Evolutionary conservation across 2,797 vertebrate species (phyloP).

Genomic region (Prunella strophiata): DNA sequence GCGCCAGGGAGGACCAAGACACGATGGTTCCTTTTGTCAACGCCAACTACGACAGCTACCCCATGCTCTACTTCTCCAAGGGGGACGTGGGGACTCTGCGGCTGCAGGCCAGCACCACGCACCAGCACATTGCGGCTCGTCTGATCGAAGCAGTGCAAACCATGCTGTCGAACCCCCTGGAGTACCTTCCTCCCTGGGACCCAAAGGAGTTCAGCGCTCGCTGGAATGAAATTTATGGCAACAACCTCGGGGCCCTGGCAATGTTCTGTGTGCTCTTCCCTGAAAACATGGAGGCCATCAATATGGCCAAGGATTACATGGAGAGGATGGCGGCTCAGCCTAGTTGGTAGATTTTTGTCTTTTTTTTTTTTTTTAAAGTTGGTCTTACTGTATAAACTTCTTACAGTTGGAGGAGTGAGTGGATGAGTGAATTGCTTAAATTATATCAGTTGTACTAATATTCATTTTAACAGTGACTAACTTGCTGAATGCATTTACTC

Average conservation of each 20-base stretch:
- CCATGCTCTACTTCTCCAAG: constrained; percentile 93
- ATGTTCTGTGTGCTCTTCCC: constrained; percentile 97
- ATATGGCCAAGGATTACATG: constrained; percentile 95
- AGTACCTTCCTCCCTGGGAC: constrained; percentile 95
- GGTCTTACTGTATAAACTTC: constrained; percentile 30
- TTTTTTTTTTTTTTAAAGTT: constrained; percentile 50
- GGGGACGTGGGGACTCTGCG: constrained; percentile 85
- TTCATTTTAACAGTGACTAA: background rate
- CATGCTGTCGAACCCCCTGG: constrained; percentile 90
- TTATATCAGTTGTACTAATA: background rate
- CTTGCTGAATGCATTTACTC: background rate
- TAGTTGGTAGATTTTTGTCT: constrained; percentile 97
- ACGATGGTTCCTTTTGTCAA: constrained; percentile 89
- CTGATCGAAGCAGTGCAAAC: constrained; percentile 87
- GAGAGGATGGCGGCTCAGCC: constrained; percentile 99
- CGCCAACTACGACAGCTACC: constrained; percentile 92
- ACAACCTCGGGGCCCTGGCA: constrained; percentile 94
- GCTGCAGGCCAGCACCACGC: constrained; percentile 80
- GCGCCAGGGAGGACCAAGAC: constrained; percentile 74
- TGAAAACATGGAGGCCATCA: constrained; percentile 88
- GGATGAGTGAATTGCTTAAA: background rate
- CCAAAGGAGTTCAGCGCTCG: constrained; percentile 90
- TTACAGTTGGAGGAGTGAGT: background rate
- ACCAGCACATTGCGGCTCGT: constrained; percentile 83
- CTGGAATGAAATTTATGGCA: constrained; percentile 98